phyloP scores from a whole-genome alignment of 2,888 invertebrate species.

The Mamestra brassicae region DNA sequence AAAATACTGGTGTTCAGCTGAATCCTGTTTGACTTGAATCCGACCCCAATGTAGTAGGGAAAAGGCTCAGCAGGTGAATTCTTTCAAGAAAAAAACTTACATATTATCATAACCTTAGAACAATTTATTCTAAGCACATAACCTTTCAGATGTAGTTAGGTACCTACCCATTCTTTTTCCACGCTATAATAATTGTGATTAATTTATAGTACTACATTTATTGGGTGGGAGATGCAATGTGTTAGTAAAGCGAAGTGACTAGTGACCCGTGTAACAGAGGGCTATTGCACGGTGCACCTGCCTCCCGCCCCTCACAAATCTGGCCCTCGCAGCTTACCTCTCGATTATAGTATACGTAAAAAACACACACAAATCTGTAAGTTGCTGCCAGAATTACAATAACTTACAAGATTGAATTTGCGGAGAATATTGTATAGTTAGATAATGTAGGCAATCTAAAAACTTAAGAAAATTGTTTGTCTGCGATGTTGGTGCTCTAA shows the following conservation, averaged over 20 bases:
- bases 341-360: conserved; percentile 71
- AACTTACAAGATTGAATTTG: not conserved
- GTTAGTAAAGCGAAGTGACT: conserved; percentile 66
- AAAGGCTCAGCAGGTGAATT: no score
- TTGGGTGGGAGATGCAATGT: conserved; percentile 67
- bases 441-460: not conserved
- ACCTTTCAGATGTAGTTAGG: not conserved
- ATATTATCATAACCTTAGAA: no score
- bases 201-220: conserved; percentile 52
- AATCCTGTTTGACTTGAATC: no score
- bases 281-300: conserved; percentile 81
- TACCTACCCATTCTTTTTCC: not conserved
- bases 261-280: conserved; percentile 85
- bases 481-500: not conserved
- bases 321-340: conserved; percentile 85
- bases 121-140: not conserved
- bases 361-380: conserved; percentile 50
- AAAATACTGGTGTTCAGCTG: no score
- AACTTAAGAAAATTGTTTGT: not conserved
- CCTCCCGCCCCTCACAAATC: conserved; percentile 87
- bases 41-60: no score
- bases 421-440: conserved; percentile 17
- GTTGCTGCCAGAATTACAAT: conserved; percentile 3
- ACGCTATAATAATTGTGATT: conserved; percentile 43
- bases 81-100: no score